These are phyloP conservation scores for Telmatherina bonti DNA, from an alignment of 2,797 vertebrate genomes.

Conservation along the genomic window DNA sequence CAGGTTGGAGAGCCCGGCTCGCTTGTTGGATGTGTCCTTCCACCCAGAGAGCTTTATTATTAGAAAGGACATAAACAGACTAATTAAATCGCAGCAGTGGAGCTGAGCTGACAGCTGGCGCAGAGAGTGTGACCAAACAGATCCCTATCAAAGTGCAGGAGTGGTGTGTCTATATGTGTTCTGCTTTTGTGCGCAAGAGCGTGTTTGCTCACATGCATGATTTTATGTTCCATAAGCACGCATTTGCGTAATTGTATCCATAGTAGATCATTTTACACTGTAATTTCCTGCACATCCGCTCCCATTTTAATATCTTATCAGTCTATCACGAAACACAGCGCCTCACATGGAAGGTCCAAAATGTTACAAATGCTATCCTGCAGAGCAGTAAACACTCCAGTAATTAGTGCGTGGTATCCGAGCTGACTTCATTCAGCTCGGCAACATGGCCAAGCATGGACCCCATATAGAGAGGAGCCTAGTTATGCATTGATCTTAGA, in stretches of 20 bases:
- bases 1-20: conserved; percentile 63
- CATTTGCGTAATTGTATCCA: not conserved
- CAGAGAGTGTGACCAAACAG: conserved; percentile 98
- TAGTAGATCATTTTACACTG: conserved; percentile 11
- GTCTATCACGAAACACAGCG: conserved; percentile 45
- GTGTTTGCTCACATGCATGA: conserved; percentile 29
- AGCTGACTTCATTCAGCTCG: conserved; percentile 72
- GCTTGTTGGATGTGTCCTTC: conserved; percentile 97
- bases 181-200: conserved; percentile 42
- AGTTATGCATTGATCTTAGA: conserved; percentile 81
- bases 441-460: conserved; percentile 73
- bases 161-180: conserved; percentile 76
- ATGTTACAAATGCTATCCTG: conserved; percentile 78
- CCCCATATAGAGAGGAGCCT: conserved; percentile 81
- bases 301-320: conserved; percentile 62
- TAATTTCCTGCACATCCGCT: conserved; percentile 42
- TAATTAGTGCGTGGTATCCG: conserved; percentile 78
- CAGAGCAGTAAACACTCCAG: conserved; percentile 78
- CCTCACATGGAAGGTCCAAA: conserved; percentile 68
- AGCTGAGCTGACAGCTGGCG: conserved; percentile 99
- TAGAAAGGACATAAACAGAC: conserved; percentile 99
- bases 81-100: conserved; percentile 99
- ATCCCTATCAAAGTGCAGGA: conserved; percentile 97
- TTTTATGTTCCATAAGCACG: conserved; percentile 17
- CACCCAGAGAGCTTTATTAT: conserved; percentile 99